These are phyloP conservation scores for Protobothrops mucrosquamatus DNA, from an alignment of 2,113 vertebrate genomes.

Conservation along the genomic window DNA sequence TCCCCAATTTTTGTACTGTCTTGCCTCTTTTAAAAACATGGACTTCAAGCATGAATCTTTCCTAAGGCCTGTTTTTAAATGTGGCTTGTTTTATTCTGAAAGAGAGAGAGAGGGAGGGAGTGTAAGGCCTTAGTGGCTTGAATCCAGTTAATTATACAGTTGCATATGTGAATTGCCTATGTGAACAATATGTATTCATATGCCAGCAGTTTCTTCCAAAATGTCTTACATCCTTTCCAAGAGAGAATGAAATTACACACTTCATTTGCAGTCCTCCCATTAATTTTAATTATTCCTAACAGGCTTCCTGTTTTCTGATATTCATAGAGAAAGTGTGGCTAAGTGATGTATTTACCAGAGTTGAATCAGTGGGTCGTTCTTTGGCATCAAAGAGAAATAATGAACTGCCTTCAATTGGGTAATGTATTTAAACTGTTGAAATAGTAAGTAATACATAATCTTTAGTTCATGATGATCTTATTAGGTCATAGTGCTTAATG, in stretches of 20 bases:
- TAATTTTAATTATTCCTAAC: constrained; percentile 35
- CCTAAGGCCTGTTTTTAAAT: constrained; percentile 27
- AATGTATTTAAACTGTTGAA: constrained; percentile 9
- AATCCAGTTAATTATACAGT: constrained; percentile 53
- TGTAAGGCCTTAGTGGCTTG: constrained; percentile 33
- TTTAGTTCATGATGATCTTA: neutral
- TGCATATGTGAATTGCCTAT: constrained; percentile 34
- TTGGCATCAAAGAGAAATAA: constrained; percentile 49
- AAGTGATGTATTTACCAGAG: constrained; percentile 38
- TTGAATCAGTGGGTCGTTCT: constrained; percentile 47
- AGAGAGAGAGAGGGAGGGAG: neutral
- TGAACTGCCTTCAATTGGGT: constrained; percentile 33
- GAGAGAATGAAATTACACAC: constrained; percentile 30
- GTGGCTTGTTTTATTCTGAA: constrained; percentile 26
- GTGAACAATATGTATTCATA: constrained; percentile 40
- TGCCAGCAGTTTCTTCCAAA: constrained; percentile 48
- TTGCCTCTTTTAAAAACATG: constrained; percentile 27
- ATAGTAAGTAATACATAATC: neutral
- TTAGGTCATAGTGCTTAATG: neutral
- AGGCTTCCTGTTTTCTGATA: constrained; percentile 39
- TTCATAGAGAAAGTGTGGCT: constrained; percentile 42
- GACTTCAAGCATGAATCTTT: neutral
- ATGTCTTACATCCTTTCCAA: constrained; percentile 19
- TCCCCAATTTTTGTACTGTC: constrained; percentile 1
- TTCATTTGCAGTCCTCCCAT: constrained; percentile 10